phyloP scores from a whole-genome alignment of 2,113 vertebrate genomes.

The Hyperoodon ampullatus region DNA sequence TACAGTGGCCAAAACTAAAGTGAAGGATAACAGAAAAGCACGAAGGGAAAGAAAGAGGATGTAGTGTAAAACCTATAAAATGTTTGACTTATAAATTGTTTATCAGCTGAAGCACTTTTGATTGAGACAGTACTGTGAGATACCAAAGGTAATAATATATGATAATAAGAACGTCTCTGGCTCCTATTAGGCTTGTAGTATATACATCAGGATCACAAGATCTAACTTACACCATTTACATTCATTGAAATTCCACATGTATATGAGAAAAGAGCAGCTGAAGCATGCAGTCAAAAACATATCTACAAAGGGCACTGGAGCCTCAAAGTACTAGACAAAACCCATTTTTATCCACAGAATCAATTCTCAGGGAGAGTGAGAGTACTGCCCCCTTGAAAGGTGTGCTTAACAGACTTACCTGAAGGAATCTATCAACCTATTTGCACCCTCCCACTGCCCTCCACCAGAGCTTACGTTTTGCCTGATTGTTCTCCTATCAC shows the following conservation, averaged over 20 bases:
- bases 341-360: neutral
- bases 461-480: neutral
- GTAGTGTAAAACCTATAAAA: neutral
- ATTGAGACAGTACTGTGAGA: neutral
- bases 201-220: neutral
- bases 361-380: neutral
- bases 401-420: neutral
- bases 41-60: neutral
- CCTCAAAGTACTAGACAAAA: neutral
- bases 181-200: neutral
- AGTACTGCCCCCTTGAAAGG: neutral
- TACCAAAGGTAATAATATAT: neutral
- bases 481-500: neutral
- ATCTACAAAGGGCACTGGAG: neutral
- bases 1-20: neutral
- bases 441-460: too few relatives aligned
- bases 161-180: neutral
- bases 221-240: neutral
- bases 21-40: neutral
- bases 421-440: neutral
- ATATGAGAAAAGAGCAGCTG: neutral
- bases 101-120: neutral
- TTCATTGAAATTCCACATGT: neutral
- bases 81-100: neutral
- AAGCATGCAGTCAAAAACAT: neutral